These are phyloP conservation scores for Ceratina calcarata DNA, from an alignment of 1,140 invertebrate species.

Conservation along the genomic window DNA sequence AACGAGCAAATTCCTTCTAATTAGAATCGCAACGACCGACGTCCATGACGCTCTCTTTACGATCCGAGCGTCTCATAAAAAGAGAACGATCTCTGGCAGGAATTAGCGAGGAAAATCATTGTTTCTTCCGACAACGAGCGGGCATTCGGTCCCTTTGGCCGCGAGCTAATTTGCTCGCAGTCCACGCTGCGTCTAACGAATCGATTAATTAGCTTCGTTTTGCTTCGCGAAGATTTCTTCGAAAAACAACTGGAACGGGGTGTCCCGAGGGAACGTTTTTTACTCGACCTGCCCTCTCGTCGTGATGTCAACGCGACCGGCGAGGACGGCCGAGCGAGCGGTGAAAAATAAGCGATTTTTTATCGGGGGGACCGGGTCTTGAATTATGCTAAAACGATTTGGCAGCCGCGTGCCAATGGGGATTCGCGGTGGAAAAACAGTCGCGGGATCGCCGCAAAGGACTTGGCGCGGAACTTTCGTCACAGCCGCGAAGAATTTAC, in stretches of 20 bases:
- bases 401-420: conserved; percentile 43
- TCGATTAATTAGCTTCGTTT: background rate
- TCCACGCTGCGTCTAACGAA: background rate
- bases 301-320: conserved; percentile 77
- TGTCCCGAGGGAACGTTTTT: conserved; percentile 22
- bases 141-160: background rate
- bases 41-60: conserved; percentile 38
- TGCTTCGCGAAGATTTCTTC: background rate
- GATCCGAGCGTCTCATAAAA: conserved; percentile 12
- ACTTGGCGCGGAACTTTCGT: background rate
- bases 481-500: conserved; percentile 19
- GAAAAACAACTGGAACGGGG: background rate
- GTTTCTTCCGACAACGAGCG: background rate
- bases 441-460: conserved; percentile 10
- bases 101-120: background rate
- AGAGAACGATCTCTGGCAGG: background rate
- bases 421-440: conserved; percentile 32
- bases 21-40: conserved; percentile 69
- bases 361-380: conserved; percentile 56
- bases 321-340: conserved; percentile 72
- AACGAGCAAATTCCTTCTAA: conserved; percentile 71
- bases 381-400: conserved; percentile 75
- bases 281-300: conserved; percentile 69
- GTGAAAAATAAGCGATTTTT: conserved; percentile 67
- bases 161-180: background rate